A percentile compares a stretch with the other conserved stretches of the same genome.
Evolutionary conservation across 2,888 invertebrate genomes (phyloP).

Genomic region (Sycophila texana): DNA sequence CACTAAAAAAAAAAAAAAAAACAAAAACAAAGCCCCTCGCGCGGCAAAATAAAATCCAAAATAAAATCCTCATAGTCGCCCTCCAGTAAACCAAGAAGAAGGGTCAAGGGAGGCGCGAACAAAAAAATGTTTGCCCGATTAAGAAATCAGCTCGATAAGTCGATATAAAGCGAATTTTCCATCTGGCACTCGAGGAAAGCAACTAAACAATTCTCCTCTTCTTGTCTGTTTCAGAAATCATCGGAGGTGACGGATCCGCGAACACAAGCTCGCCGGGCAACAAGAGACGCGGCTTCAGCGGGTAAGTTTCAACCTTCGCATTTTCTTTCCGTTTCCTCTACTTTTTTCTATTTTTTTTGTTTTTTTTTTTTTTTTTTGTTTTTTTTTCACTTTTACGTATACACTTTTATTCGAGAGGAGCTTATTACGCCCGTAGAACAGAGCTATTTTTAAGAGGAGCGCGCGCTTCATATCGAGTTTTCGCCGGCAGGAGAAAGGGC

Average conservation of each 20-base stretch:
- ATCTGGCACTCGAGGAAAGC: background rate
- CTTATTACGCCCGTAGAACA: background rate
- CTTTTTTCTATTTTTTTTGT: background rate
- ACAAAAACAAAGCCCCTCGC: background rate
- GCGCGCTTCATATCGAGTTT: slow-evolving; percentile 5
- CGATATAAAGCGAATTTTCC: slow-evolving; percentile 24
- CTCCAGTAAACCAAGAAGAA: background rate
- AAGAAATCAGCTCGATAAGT: slow-evolving; percentile 19
- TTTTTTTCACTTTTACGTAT: background rate
- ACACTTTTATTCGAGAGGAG: background rate
- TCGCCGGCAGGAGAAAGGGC: background rate
- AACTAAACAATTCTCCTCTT: background rate
- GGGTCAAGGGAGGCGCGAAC: background rate
- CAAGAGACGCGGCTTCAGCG: slow-evolving; percentile 89
- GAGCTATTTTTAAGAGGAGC: slow-evolving; percentile 12
- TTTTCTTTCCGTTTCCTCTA: background rate
- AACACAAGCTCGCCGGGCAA: slow-evolving; percentile 89
- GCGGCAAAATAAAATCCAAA: too few relatives aligned
- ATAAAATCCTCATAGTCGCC: too few relatives aligned
- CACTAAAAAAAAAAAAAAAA: background rate
- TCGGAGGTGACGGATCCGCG: slow-evolving; percentile 77
- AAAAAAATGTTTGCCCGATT: background rate
- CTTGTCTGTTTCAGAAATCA: slow-evolving; percentile 79
- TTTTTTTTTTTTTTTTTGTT: background rate
- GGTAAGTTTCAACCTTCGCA: slow-evolving; percentile 80